These are phyloP conservation scores for Drosophila navojoa DNA, from an alignment of 1,140 invertebrate species.

Conservation along the genomic window DNA sequence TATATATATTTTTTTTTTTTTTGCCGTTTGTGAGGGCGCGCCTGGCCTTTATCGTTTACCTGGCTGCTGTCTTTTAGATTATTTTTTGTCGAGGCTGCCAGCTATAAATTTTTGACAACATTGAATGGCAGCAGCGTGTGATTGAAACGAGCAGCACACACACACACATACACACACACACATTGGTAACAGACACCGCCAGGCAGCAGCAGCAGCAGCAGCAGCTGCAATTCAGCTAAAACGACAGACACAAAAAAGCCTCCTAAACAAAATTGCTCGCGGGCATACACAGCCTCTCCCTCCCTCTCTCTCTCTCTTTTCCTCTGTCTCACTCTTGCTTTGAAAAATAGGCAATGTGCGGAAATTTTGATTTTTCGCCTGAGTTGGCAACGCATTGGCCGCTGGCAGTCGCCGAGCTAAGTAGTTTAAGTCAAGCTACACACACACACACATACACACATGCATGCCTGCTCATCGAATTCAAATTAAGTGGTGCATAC, in stretches of 20 bases:
- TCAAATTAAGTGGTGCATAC: conserved; percentile 79
- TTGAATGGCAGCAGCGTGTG: conserved; percentile 59
- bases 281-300: conserved; percentile 10
- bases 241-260: conserved; percentile 26
- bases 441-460: background rate
- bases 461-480: conserved; percentile 57
- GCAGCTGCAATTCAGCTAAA: conserved; percentile 45
- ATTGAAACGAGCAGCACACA: conserved; percentile 49
- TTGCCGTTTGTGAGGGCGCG: conserved; percentile 12
- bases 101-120: conserved; percentile 76
- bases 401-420: conserved; percentile 22
- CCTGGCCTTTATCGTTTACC: conserved; percentile 34
- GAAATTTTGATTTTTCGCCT: conserved; percentile 83
- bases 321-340: conserved; percentile 31
- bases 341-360: conserved; percentile 76
- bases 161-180: conserved; percentile 14
- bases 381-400: conserved; percentile 59
- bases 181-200: conserved; percentile 43
- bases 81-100: conserved; percentile 17
- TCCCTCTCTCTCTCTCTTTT: background rate
- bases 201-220: conserved; percentile 28
- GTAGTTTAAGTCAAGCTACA: conserved; percentile 51
- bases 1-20: no score
- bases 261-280: conserved; percentile 55
- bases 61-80: conserved; percentile 1